Percentiles rank a stretch among this genome's conserved stretches.
Evolutionary conservation across 2,797 vertebrate species (phyloP).

Genomic region (Sebastes vulpes): DNA sequence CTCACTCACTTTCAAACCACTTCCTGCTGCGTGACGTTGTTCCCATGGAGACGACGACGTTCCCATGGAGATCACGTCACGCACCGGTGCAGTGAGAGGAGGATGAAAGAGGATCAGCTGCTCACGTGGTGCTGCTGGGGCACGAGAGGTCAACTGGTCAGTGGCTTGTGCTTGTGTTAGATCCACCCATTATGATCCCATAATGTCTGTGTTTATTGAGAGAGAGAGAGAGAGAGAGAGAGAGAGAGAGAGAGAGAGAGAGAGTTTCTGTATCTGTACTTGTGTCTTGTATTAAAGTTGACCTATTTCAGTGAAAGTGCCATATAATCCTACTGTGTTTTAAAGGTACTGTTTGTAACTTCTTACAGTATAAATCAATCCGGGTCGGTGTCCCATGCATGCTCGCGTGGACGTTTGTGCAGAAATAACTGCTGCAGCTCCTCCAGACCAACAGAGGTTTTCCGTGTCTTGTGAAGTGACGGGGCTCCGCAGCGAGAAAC

Average conservation of each 20-base stretch:
- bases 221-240: background rate
- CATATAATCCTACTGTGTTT: background rate
- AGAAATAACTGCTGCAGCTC: too few relatives aligned
- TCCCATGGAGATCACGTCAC: constrained; percentile 79
- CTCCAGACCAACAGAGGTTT: too few relatives aligned
- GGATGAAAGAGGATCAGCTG: constrained; percentile 67
- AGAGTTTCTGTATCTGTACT: background rate
- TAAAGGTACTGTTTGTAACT: too few relatives aligned
- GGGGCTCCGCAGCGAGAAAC: rapidly evolving
- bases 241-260: background rate
- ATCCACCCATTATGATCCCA: background rate
- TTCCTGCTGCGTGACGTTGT: constrained; percentile 68
- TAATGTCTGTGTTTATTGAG: background rate
- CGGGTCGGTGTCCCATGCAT: too few relatives aligned
- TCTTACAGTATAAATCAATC: too few relatives aligned
- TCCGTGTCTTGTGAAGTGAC: too few relatives aligned
- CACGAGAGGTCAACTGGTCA: constrained; percentile 35
- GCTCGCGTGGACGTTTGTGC: too few relatives aligned
- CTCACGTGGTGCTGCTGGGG: constrained; percentile 43
- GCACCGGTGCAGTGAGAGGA: constrained; percentile 64
- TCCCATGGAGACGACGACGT: constrained; percentile 54
- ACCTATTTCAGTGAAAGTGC: background rate
- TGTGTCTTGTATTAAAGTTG: background rate
- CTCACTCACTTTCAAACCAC: constrained; percentile 48
- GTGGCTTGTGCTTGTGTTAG: background rate